A percentile compares a stretch with the other conserved stretches of the same genome.
phyloP scores from a whole-genome alignment of 2,113 vertebrate species.

The Malurus cyaneus region DNA sequence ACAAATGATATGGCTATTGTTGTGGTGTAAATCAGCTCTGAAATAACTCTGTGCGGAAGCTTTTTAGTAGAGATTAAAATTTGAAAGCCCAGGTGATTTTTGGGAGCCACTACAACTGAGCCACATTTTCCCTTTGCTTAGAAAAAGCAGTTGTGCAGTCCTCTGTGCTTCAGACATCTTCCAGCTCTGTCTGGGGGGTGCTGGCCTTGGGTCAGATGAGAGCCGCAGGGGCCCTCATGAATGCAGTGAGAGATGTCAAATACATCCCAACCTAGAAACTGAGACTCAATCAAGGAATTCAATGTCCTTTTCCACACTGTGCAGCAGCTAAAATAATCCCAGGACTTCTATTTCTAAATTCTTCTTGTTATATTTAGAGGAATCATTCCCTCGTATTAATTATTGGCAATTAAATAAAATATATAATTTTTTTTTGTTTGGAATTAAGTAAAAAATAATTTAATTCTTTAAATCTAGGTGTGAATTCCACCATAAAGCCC shows the following conservation, averaged over 20 bases:
- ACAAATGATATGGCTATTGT: not conserved
- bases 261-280: not conserved
- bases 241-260: not conserved
- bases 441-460: not conserved
- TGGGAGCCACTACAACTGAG: not conserved
- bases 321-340: not conserved
- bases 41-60: not conserved
- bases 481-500: not conserved
- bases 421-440: not conserved
- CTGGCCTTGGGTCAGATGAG: fast-evolving
- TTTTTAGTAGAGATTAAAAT: not conserved
- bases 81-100: not conserved
- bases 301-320: not conserved
- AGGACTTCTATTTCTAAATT: not conserved
- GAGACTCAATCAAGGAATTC: not conserved
- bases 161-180: not conserved
- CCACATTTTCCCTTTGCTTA: fast-evolving
- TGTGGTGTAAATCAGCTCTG: not conserved
- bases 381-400: not conserved
- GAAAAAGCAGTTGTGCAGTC: not conserved
- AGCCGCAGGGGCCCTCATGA: fast-evolving
- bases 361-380: not conserved
- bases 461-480: not conserved
- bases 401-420: not conserved
- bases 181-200: not conserved